phyloP scores from a whole-genome alignment of 2,113 vertebrate genomes.

The Lasiurus borealis region DNA sequence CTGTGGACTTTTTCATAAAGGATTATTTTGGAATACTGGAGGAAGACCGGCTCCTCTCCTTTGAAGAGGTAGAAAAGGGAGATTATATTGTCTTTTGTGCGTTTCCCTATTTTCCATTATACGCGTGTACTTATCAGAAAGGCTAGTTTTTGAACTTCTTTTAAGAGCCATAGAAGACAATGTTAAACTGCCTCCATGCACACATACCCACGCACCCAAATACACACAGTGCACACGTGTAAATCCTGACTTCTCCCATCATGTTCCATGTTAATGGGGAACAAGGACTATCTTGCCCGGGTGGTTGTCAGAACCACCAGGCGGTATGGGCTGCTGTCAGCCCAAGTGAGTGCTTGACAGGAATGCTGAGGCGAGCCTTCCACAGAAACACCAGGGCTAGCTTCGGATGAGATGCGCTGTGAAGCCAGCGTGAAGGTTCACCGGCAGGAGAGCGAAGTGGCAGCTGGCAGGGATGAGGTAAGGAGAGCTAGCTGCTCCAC shows the following conservation, averaged over 20 bases:
- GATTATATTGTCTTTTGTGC: not conserved
- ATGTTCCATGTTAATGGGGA: not conserved
- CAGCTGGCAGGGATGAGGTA: not conserved
- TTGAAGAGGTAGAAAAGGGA: not conserved
- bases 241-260: rapidly evolving
- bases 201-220: not conserved
- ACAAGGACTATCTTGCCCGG: not conserved
- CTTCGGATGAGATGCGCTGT: not conserved
- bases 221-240: rapidly evolving
- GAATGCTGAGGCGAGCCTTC: not conserved
- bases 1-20: not conserved
- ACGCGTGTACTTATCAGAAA: not conserved
- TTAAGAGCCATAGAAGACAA: not conserved
- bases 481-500: not conserved
- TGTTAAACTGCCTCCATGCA: not conserved
- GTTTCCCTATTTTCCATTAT: not conserved
- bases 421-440: not conserved
- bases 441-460: not conserved
- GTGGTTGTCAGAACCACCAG: not conserved
- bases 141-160: constrained; percentile 8
- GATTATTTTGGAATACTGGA: not conserved
- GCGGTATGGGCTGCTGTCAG: not conserved
- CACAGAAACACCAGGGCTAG: not conserved
- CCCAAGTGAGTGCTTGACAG: not conserved
- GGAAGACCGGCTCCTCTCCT: not conserved